Evolutionary conservation across 2,113 vertebrate species (phyloP), one percentile per base, ranked within the genome.

Genomic region (Brachyistius frenatus): DNA sequence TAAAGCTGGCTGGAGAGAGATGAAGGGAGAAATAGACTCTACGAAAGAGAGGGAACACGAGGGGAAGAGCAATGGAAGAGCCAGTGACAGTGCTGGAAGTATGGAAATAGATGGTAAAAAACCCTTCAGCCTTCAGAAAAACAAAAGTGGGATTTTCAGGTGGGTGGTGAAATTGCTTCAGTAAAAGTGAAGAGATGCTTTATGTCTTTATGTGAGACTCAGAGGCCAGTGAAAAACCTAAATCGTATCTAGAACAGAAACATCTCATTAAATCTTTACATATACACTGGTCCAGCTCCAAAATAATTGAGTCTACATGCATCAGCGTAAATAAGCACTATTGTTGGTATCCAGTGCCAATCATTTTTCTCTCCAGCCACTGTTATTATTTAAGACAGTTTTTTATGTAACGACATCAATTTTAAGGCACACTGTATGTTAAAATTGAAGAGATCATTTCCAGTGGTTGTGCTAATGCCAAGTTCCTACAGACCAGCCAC

Each of bases 121-220:
- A 78, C 76, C 73, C 83, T 77, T 13, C 41, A 64, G 61, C 60
- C 62, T 73, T 86, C 76, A 66, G 74, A 64, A 86, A 86, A 85
- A 83, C 61, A 76, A 78, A 73, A 73, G 70, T 81, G 37, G 49
- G 76, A 62, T 78, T 78, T 84, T 89, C 64, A 89, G 33, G 80
- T n/a, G 55, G 72, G 36, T 66, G 78, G 72, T 77, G 73, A 92
- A 89, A 89, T 87, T 84, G 76, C 83, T 84, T 81, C 78, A 78
- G 84, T 74, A 61, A 87, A 70, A 36, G 74, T 52, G 39, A 55
- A 89, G 80, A 76, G 62, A 57, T 23, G 23, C 23, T 23, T 23
- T 23, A 23, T 71, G 73, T 69, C 66, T 83, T 68, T 86, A 68
- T 70, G 46, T 47, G 44, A 87, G 79, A 88, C 65, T 81, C 66